Evolutionary conservation across 2,113 vertebrate species (phyloP).

Genomic region (Nipponia nippon): DNA sequence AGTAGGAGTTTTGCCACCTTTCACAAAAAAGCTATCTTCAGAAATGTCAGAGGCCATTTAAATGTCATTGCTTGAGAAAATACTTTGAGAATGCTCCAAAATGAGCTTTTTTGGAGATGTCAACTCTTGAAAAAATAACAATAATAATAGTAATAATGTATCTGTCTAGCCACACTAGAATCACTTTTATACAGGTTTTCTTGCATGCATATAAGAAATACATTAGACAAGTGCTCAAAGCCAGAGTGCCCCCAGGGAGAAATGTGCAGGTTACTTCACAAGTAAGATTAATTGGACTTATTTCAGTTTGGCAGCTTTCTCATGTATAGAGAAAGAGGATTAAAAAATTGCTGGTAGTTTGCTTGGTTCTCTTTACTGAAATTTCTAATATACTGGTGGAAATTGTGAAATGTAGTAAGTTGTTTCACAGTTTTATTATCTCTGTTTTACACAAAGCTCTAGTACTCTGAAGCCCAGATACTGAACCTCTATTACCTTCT

Average conservation of each 20-base stretch:
- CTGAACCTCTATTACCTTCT: neutral
- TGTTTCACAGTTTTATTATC: neutral
- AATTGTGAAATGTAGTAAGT: neutral
- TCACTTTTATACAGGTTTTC: neutral
- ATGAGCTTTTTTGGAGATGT: neutral
- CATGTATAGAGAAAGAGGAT: neutral
- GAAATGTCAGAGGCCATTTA: conserved; percentile 10
- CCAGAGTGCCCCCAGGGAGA: neutral
- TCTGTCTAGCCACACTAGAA: neutral
- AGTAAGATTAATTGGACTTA: neutral
- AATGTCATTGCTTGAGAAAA: conserved; percentile 7
- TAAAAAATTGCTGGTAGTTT: neutral
- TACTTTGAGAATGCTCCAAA: neutral
- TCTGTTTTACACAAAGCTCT: neutral
- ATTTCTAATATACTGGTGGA: neutral
- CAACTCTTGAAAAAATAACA: neutral
- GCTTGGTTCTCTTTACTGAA: neutral
- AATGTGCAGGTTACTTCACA: neutral
- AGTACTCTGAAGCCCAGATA: neutral
- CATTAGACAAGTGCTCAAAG: neutral
- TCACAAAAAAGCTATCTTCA: neutral
- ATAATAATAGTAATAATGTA: neutral
- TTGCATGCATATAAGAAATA: neutral
- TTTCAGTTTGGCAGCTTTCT: neutral
- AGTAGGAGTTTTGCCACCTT: neutral